Percentiles rank a stretch among this genome's conserved stretches.
Evolutionary conservation across 2,888 invertebrate genomes (phyloP).

Genomic region (Nomada flava): DNA sequence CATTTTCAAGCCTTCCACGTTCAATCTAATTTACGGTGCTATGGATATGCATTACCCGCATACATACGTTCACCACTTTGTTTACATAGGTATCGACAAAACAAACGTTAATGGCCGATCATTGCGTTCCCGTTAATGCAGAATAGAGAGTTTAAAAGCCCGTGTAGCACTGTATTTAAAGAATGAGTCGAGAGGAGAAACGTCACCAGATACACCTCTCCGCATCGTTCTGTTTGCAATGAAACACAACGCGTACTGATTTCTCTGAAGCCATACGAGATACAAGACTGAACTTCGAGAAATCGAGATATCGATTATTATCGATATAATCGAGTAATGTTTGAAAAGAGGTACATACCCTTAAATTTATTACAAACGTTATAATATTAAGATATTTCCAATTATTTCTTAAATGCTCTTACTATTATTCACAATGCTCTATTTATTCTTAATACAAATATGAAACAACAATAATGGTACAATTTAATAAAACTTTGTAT

Average conservation of each 20-base stretch:
- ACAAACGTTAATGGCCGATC: not conserved
- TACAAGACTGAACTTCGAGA: constrained; percentile 27
- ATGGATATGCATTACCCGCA: not conserved
- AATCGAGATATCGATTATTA: constrained; percentile 48
- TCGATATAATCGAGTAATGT: constrained; percentile 9
- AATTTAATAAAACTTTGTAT: not conserved
- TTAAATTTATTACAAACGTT: not conserved
- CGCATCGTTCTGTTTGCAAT: constrained; percentile 38
- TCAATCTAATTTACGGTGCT: constrained; percentile 35
- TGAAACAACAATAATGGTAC: not conserved
- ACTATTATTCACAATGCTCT: not conserved
- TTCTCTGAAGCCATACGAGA: constrained; percentile 21
- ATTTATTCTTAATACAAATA: not conserved
- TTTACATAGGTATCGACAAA: not conserved
- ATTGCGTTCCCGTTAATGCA: constrained; percentile 1
- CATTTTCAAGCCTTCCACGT: constrained; percentile 80
- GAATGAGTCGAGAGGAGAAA: not conserved
- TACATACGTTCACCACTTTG: not conserved
- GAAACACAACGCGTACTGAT: constrained; percentile 24
- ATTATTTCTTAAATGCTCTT: not conserved
- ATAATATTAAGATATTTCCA: constrained; percentile 3
- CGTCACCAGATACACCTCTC: constrained; percentile 7
- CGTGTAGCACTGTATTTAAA: not conserved
- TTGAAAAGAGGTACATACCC: constrained; percentile 19
- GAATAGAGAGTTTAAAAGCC: not conserved